Conservation (phyloP, 2,113 vertebrate genomes). For the Empidonax traillii region DNA sequence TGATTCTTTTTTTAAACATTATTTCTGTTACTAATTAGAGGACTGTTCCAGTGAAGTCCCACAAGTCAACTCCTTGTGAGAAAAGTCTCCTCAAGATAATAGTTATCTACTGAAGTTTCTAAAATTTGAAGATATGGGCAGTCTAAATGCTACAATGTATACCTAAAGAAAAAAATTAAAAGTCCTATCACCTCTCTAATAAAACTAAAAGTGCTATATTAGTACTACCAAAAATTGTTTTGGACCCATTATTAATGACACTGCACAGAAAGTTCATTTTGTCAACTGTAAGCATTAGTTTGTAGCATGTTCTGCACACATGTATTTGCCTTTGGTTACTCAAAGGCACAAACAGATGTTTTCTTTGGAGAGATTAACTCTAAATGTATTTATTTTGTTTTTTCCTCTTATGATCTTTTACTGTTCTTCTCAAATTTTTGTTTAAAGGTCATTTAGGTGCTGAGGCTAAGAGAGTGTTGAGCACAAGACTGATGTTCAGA, state of each 20-base stretch:
- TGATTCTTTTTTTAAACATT: background rate
- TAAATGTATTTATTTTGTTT: background rate
- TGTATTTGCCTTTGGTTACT: constrained; percentile 18
- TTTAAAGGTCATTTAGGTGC: background rate
- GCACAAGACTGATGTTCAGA: background rate
- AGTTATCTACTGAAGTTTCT: background rate
- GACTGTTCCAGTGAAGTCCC: background rate
- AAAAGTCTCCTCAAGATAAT: background rate
- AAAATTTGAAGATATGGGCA: background rate
- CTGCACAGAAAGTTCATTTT: background rate
- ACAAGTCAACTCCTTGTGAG: background rate
- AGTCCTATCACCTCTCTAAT: background rate
- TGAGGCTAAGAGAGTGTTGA: background rate
- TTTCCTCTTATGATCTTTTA: background rate
- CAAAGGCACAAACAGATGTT: constrained; percentile 18
- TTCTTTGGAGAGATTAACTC: background rate
- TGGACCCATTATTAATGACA: background rate
- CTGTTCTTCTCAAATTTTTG: background rate
- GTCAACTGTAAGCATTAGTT: background rate
- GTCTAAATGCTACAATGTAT: background rate
- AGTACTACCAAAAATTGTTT: background rate
- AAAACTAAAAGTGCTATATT: background rate
- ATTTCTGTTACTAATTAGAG: background rate
- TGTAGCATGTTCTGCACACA: background rate
- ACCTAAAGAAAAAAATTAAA: background rate